Evolutionary conservation across 2,888 invertebrate species (phyloP), one percentile per base, ranked within the genome.

Genomic region (Scaptomyza tumidula): DNA sequence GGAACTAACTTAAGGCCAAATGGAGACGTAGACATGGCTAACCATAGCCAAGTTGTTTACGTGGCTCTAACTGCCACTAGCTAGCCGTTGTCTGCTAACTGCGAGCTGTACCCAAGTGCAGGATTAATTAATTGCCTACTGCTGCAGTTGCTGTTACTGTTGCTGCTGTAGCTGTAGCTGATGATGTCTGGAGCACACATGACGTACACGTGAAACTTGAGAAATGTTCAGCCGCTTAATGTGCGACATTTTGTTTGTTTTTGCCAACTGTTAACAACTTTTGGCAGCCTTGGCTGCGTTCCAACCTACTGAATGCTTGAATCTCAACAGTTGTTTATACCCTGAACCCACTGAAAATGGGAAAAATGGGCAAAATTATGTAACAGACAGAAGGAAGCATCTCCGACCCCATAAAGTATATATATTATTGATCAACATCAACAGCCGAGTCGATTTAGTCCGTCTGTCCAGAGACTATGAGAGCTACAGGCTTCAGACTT

Each of bases 161-260:
- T 52, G 66, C 10, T 37, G 59, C 2, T 68, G 65, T 2, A 45
- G 66, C 10, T 37, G 53, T 41, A 61, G 70, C 56, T 56, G 58
- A 44, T 64, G 69, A 69, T 71, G 67, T 67, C 65, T 50, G 58
- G 24, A 71, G 84, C 70, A 57, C 63, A 78, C 85, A 80, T 80
- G 85, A 86, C 85, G 87, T 83, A 83, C 85, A 86, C 87, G 88
- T 87, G 87, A 88, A 88, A 81, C 72, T 75, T 88, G 88, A 85
- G 78, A 77, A 71, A 86, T 85, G 80, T 77, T 78, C 77, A 72
- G 74, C 74, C 73, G 83, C 78, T 83, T 88, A 88, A 86, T 88
- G 77, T 82, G 85, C 78, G 80, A 85, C 86, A 85, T 85, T 88
- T 83, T 85, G 84, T 87, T 86, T 80, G 85, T 85, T 86, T 84